Percentiles rank a stretch among this genome's conserved stretches.
These are phyloP conservation scores for Drosophila sulfurigaster DNA, from an alignment of 1,140 invertebrate genomes.

Conservation along the genomic window DNA sequence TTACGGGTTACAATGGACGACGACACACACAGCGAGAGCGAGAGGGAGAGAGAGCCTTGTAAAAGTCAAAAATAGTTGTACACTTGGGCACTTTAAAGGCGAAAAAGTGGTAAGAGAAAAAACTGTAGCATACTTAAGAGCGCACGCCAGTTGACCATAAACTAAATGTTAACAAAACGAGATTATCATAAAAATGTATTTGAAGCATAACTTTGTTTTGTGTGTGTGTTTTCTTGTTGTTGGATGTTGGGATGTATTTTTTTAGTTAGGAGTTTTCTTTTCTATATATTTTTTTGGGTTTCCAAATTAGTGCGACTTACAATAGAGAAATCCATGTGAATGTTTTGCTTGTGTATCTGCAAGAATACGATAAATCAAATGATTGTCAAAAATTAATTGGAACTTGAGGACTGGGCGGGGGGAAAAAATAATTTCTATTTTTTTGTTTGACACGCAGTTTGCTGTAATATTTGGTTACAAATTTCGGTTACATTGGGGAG, in stretches of 20 bases:
- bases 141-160: conserved; percentile 52
- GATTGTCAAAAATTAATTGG: conserved; percentile 77
- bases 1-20: conserved; percentile 13
- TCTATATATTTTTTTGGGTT: conserved; percentile 50
- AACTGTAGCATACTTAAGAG: conserved; percentile 75
- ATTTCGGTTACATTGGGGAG: conserved; percentile 16
- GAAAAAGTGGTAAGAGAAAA: conserved; percentile 24
- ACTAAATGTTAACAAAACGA: conserved; percentile 44
- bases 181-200: conserved; percentile 26
- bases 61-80: conserved; percentile 59
- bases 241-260: conserved; percentile 20
- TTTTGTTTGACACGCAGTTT: conserved; percentile 3
- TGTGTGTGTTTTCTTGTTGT: conserved; percentile 14
- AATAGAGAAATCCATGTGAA: conserved; percentile 84
- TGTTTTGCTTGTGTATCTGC: conserved; percentile 84
- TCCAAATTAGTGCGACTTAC: conserved; percentile 81
- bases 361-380: conserved; percentile 83
- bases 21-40: conserved; percentile 5
- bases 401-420: conserved; percentile 38
- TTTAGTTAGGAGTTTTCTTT: conserved; percentile 33
- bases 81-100: conserved; percentile 24
- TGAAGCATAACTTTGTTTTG: conserved; percentile 5
- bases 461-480: conserved; percentile 12
- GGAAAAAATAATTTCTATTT: conserved; percentile 4
- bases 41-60: conserved; percentile 20